Base-by-base conservation (phyloP, 2,888 invertebrate genomes). In the Calliphora vomitoria region DNA sequence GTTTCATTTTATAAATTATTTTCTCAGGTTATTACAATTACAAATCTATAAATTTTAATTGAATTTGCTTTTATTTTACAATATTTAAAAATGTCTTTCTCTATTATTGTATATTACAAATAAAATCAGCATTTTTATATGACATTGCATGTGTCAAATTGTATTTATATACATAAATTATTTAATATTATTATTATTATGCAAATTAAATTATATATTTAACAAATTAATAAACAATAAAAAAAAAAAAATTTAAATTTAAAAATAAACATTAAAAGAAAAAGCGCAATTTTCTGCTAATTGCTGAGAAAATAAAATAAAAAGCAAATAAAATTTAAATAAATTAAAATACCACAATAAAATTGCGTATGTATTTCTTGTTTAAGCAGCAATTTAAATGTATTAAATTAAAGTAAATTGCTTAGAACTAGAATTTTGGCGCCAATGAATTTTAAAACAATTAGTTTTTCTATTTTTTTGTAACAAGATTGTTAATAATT, bases 161-260 rank as follows among this genome's bases (percentile, higher is more conserved):
- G 55, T 35, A 66, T 74, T 82, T 72, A 82, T 55, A 82, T 47
- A 66, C 55, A 82, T 74, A 74, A 82, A 82, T 66, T 74, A 82
- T 64, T 82, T 20, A 64, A 66, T 66, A 81, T 66, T 72, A 31
- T 72, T 10, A 35, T 81, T 82, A 82, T 25, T 74, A 82, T 82
- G 72, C 55, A 82, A 82, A 82, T 74, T 74, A 44, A 64, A 66
- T 74, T 66, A 82, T 25, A 20, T 18, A 64, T 66, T 74, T 44
- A 53, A 55, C 66, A 82, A 82, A 66, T 74, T 74, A 74, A 82
- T 74, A 66, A 66, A 64, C 81, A 64, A 66, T 82, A 55, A 82
- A 6, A 55, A 55, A 20, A n/a, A 72, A 72, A 55, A 38, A 55
- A 50, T 68, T 53, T 20, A 2, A 64, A 64, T 41, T 64, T 72